Evolutionary conservation across 2,113 vertebrate species (phyloP), one percentile per base, ranked within the genome.

Genomic region (Oreamnos americanus): DNA sequence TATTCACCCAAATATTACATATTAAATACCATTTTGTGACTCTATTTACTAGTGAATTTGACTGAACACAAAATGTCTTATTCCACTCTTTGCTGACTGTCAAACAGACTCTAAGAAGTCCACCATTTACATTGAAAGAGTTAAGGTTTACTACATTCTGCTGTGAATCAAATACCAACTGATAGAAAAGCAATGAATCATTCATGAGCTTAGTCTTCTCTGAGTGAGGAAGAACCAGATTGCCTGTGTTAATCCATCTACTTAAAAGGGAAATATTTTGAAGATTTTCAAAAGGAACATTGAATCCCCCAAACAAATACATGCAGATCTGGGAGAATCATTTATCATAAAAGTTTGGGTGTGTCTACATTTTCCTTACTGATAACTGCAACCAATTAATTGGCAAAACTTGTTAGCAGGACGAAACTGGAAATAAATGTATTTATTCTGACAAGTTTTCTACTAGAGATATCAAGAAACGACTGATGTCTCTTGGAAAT

Each of bases 201-300:
- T 67, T 87, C 71, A 55, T 67, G 47, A 82, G 62, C 49, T 83
- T 91, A 86, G 74, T 90, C 76, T 94, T 85, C 53, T 90, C 84
- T 71, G 76, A 85, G 23, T 78, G n/a, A 95, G 74, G 83, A 87
- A 91, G 64, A 94, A 97, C 90, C 51, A 95, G 87, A 94, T 17
- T 79, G 39, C 92, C 39, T 92, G 67, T 83, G 25, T 95, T 96
- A 89, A 96, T 82, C 16, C 28, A 92, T 51, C 81, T 94, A 79
- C 53, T 96, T 93, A 94, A 96, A 91, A 96, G 88, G 79, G 74
- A 97, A 96, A 96, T 49, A 90, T 87, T 97, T 95, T 93, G 57
- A 97, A 96, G 39, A 78, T 82, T 97, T 92, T 71, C 49, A 39
- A 92, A 88, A 90, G 49, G n/a, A 96, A 82, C 2, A 53, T 87